These are phyloP conservation scores for Cryptocephalus primarius DNA, from an alignment of 2,888 invertebrate genomes.

Conservation along the genomic window DNA sequence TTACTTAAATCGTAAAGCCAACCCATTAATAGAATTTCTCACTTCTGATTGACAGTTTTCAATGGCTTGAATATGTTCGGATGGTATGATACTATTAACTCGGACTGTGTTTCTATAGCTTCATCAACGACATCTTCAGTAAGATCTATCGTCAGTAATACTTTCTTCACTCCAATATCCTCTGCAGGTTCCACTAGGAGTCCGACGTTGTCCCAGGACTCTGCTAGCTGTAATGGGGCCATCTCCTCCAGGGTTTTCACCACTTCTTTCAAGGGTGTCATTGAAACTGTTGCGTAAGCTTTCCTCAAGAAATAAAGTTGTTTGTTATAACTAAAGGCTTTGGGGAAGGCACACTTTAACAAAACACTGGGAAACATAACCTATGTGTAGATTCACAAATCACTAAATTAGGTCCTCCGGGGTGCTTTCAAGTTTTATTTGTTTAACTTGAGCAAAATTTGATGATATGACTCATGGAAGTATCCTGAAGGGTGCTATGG, in stretches of 20 bases:
- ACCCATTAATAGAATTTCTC: slow-evolving; percentile 20
- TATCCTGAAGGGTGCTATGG: too few relatives aligned
- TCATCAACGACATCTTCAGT: slow-evolving; percentile 81
- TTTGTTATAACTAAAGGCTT: too few relatives aligned
- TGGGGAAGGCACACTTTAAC: too few relatives aligned
- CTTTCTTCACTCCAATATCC: slow-evolving; percentile 43
- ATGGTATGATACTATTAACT: slow-evolving; percentile 87
- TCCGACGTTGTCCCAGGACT: slow-evolving; percentile 93
- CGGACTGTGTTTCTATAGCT: slow-evolving; percentile 54
- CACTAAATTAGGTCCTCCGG: too few relatives aligned
- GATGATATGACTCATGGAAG: too few relatives aligned
- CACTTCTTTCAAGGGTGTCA: slow-evolving; percentile 6
- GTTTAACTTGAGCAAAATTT: too few relatives aligned
- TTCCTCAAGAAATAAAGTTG: too few relatives aligned
- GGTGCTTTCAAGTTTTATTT: too few relatives aligned
- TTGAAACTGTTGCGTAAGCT: too few relatives aligned
- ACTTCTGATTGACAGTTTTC: slow-evolving; percentile 72
- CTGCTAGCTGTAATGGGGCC: slow-evolving; percentile 63
- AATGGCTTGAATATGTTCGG: slow-evolving; percentile 87
- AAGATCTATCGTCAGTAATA: slow-evolving; percentile 85
- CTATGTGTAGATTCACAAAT: too few relatives aligned
- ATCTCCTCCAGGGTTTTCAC: slow-evolving; percentile 52
- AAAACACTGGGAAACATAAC: too few relatives aligned
- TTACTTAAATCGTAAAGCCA: not conserved
- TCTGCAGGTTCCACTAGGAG: slow-evolving; percentile 69